Base-by-base conservation (phyloP, 2,888 invertebrate species). In the Chaetoderma sp. region DNA sequence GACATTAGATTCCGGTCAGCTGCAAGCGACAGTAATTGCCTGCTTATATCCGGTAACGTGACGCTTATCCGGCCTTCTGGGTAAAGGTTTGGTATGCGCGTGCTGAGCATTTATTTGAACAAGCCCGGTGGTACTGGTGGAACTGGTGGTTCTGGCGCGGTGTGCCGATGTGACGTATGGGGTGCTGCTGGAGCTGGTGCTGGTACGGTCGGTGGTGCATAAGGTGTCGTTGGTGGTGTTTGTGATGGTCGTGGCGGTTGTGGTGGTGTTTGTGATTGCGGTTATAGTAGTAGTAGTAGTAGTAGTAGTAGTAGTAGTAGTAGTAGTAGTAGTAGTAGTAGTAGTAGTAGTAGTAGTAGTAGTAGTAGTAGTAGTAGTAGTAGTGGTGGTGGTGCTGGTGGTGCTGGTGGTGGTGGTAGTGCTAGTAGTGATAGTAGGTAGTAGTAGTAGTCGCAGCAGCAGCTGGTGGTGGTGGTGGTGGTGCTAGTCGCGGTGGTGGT, bases 271-370 rank as follows among this genome's bases (percentile, higher is more conserved):
- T 32, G 33, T 55, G 54, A 32, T 60, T 54, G 50, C 25, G 23
- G 50, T 55, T 54, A 32, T 32, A 54, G 50, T 52, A 54, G 50
- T 52, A 54, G 50, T 60, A 55, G 32, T 55, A 54, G 50, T 55
- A 55, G 50, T 52, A 60, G 32, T 55, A 55, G 50, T 55, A 54
- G 50, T 55, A 60, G 50, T 55, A 60, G 45, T 59, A 63, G 44
- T 63, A 36, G 44, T 59, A 63, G 57, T 60, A 59, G 44, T 60
- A 59, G 57, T 60, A 63, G 44, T 28, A 59, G 57, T 63, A 60
- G 57, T 63, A 60, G 49, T 50, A 60, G 59, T 63, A 60, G 59
- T 47, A 63, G 59, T 63, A 60, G 59, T 60, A 27, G 59, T 63
- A 33, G 59, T 60, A 33, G 49, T 47, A 49, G 58, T 47, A 33